phyloP scores from a whole-genome alignment of 2,113 vertebrate species.

The Cyphomyrus plagiostoma region DNA sequence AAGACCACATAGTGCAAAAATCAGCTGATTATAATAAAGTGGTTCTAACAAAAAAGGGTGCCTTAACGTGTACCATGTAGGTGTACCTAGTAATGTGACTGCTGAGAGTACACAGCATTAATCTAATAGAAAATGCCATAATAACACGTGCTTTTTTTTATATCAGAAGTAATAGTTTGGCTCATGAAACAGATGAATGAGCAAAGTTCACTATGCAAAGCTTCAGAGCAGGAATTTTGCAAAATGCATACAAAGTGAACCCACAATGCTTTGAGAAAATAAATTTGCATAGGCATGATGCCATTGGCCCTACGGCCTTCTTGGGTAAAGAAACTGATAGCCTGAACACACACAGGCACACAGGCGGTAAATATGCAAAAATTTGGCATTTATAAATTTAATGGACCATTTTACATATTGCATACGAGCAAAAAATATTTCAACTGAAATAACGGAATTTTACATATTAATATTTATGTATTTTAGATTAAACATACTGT shows the following conservation, averaged over 20 bases:
- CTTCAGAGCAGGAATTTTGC: background rate
- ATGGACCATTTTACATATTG: background rate
- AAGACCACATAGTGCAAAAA: background rate
- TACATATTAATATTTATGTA: background rate
- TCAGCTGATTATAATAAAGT: background rate
- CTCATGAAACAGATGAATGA: background rate
- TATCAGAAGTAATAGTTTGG: background rate
- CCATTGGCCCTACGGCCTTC: background rate
- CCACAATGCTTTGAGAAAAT: background rate
- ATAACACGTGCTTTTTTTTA: background rate
- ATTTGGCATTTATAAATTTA: conserved; percentile 6
- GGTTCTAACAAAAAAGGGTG: background rate
- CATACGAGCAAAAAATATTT: background rate
- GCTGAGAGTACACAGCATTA: background rate
- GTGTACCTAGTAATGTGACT: background rate
- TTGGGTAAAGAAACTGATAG: conserved; percentile 9
- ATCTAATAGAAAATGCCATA: background rate
- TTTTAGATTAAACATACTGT: background rate
- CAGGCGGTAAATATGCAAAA: conserved; percentile 7
- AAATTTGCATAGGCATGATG: background rate
- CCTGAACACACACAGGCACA: background rate
- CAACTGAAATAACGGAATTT: background rate
- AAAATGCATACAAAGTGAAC: background rate
- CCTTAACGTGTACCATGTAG: background rate
- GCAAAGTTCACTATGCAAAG: background rate